Conservation (phyloP, 2,113 vertebrate genomes). For the Willisornis vidua region DNA sequence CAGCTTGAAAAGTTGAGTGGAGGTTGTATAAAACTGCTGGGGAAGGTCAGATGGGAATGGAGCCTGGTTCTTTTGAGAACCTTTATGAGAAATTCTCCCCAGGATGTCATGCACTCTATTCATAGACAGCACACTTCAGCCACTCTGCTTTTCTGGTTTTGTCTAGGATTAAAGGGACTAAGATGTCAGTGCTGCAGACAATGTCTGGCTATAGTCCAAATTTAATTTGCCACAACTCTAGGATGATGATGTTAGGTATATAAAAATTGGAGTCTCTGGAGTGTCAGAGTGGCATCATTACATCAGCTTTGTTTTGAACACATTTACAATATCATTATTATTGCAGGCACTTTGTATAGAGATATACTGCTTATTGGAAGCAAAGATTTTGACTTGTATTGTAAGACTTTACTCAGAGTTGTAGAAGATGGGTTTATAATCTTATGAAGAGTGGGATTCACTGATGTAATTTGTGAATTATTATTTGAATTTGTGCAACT, state of each 20-base stretch:
- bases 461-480: background rate
- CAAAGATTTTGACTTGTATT: background rate
- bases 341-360: background rate
- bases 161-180: background rate
- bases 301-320: background rate
- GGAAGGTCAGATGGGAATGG: background rate
- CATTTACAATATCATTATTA: background rate
- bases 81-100: background rate
- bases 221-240: background rate
- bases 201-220: background rate
- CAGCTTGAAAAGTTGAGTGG: background rate
- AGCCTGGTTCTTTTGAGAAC: background rate
- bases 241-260: background rate
- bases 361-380: background rate
- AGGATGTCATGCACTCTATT: background rate
- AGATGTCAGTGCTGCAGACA: background rate
- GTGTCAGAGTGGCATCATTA: background rate
- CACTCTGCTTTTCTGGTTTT: background rate
- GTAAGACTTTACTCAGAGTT: background rate
- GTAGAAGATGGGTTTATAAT: background rate
- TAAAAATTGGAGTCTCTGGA: background rate
- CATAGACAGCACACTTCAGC: background rate
- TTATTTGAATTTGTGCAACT: background rate
- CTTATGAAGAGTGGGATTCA: background rate
- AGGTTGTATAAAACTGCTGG: background rate